phyloP scores from a whole-genome alignment of 2,113 vertebrate genomes.

The Procavia capensis region DNA sequence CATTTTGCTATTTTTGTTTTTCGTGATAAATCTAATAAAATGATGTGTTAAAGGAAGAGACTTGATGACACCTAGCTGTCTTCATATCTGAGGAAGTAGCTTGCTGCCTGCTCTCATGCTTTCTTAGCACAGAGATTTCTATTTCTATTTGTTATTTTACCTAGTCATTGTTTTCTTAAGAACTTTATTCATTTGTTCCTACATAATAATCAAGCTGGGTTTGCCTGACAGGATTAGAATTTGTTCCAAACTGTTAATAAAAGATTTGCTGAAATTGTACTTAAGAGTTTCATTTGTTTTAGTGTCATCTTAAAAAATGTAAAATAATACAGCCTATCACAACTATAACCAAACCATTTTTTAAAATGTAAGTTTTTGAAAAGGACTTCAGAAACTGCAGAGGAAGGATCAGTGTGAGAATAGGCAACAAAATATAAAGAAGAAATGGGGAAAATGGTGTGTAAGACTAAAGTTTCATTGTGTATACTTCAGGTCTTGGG shows the following conservation, averaged over 20 bases:
- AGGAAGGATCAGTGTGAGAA: not conserved
- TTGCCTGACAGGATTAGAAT: conserved; percentile 1
- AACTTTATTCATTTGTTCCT: conserved; percentile 3
- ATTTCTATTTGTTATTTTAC: not conserved
- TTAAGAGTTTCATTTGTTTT: conserved; percentile 19
- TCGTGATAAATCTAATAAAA: conserved; percentile 7
- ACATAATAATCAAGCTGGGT: not conserved
- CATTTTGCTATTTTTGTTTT: conserved; percentile 52
- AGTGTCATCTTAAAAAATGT: not conserved
- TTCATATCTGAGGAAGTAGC: not conserved
- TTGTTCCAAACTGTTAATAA: conserved; percentile 36
- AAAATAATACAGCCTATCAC: not conserved
- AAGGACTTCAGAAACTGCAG: conserved; percentile 2
- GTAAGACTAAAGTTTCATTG: not conserved
- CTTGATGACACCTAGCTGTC: not conserved
- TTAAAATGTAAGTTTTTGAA: not conserved
- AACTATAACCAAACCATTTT: not conserved
- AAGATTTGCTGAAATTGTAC: not conserved
- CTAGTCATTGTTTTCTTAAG: not conserved
- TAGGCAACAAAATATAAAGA: not conserved
- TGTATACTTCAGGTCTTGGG: not conserved
- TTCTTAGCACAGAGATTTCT: conserved; percentile 26
- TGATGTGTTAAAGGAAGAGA: not conserved
- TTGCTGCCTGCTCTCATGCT: not conserved
- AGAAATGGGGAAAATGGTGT: not conserved